Evolutionary conservation across 92 coral and sea anemone genomes (phyloP), one percentile per base, ranked within the genome.

Genomic region (Palythoa caribaeorum): DNA sequence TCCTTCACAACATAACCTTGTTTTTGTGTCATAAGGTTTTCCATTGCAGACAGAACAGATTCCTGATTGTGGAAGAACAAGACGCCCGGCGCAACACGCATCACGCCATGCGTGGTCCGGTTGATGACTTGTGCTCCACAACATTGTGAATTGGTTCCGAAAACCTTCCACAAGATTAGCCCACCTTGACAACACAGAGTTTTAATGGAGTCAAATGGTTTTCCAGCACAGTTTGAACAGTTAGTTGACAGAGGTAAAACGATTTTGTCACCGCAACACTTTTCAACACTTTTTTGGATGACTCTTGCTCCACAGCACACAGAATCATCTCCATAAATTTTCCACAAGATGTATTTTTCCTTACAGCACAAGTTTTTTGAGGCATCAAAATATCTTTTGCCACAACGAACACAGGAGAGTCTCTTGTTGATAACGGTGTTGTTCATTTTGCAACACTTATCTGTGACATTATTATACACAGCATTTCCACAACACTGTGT

Each of bases 261-360:
- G 36, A 50, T 10, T 19, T 35, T 47, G 7, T 75, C 79, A 75
- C 55, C 35, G 37, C 79, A 75, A 19, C 79, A 75, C 59, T 75
- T 75, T 6, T 19, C 60, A 17, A 21, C 48, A 9, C 36, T 47
- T 5, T 21, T 75, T 14, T 75, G 17, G 14, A 75, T 48, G 2
- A 75, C 59, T 21, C 79, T 75, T 17, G 79, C 14, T 2, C 59
- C 79, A 44, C 79, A 75, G 59, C 79, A 75, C 28, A 17, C 38
- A 9, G 79, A 75, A 35, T 48, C 47, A 21, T 75, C 15, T 19
- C 79, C 79, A 75, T 38, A 75, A 5, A 75, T 17, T 19, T 75
- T 75, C 79, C 79, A 75, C 10, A 75, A n/a, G 10, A 75, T 20
- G 48, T 44, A 59, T 3, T 21, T 75, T 13, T 54, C 79, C 47